Conservation (phyloP, 35 echinoderm and acorn worm genomes). For the Apostichopus parvimensis region DNA sequence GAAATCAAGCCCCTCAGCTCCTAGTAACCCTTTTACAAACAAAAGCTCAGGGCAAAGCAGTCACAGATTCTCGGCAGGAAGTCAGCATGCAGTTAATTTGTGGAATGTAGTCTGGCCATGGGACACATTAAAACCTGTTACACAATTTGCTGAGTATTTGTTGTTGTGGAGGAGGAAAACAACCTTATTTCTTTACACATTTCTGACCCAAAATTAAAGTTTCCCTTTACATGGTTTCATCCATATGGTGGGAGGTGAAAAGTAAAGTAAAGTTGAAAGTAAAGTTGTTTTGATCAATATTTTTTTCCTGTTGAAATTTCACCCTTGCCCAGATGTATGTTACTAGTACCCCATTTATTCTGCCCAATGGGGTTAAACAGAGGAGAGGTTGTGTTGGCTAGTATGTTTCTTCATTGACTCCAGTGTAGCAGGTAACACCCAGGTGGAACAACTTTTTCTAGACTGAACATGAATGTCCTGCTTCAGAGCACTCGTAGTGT, state of each 20-base stretch:
- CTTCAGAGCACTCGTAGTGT: too few species aligned
- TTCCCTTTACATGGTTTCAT: background rate
- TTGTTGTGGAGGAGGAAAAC: background rate
- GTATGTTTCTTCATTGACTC: too few species aligned
- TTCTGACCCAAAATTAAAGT: conserved; percentile 1
- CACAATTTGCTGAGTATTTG: conserved; percentile 20
- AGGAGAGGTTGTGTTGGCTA: too few species aligned
- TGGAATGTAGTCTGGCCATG: conserved; percentile 23
- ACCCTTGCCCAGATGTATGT: too few species aligned
- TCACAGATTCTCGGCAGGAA: conserved; percentile 2
- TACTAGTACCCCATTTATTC: too few species aligned
- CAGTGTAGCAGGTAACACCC: too few species aligned
- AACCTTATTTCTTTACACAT: conserved; percentile 24
- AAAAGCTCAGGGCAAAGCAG: conserved; percentile 38
- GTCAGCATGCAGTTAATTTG: conserved; percentile 27
- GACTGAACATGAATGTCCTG: too few species aligned
- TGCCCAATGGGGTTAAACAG: too few species aligned
- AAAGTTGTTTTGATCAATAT: background rate
- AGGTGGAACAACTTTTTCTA: too few species aligned
- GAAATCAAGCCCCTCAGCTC: conserved; percentile 24
- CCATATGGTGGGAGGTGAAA: background rate
- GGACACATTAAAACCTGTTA: conserved; percentile 51
- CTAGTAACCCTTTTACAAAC: conserved; percentile 47
- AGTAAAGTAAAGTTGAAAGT: background rate
- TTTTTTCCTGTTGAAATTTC: background rate